Evolutionary conservation across 2,113 vertebrate species (phyloP), one percentile per base, ranked within the genome.

Genomic region (Oxyruncus cristatus): DNA sequence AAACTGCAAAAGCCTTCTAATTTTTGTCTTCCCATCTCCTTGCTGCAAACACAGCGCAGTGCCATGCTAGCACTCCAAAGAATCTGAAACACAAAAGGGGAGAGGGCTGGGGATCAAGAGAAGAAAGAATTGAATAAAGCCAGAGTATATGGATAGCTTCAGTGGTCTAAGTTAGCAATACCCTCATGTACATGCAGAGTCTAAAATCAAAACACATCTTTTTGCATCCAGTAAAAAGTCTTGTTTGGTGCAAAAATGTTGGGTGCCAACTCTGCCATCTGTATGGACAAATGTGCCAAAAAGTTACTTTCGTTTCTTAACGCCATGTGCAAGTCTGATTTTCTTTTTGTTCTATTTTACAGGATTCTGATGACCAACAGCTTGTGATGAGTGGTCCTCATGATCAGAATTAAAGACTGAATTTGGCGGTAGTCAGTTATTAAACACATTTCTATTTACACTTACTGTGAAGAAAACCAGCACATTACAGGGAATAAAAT

Each of bases 341-440:
- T 74, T 71, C 32, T 67, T 83, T 58, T 80, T 46, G 13, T 68
- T 74, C 28, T 92, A 2, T 83, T 78, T 97, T 91, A 55, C 16
- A 98, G 98, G 98, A 98, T 41, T 86, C 91, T 0, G 97, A 97
- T 7, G 97, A 97, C 39, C 97, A 95, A 35, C 97, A 97, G 58
- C 95, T 97, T 82, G 97, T 97, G 49, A 93, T 88, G 41, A 85
- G 84, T 7, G 95, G 97, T 73, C 96, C 97, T 32, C 79, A 93
- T 13, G 94, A 97, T 80, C 93, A 94, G 71, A 89, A 15, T 77
- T 98, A 37, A 97, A 73, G 46, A 50, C 5, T 14, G 24, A 68
- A 47, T 27, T 44, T 27, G 47, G 70, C 19, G 53, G 65, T 56
- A 59, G 24, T 23, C 73, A 63, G 41, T 59, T 72, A 35, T 20